Conservation (phyloP, 2,113 vertebrate genomes). For the Eubucco bourcierii region DNA sequence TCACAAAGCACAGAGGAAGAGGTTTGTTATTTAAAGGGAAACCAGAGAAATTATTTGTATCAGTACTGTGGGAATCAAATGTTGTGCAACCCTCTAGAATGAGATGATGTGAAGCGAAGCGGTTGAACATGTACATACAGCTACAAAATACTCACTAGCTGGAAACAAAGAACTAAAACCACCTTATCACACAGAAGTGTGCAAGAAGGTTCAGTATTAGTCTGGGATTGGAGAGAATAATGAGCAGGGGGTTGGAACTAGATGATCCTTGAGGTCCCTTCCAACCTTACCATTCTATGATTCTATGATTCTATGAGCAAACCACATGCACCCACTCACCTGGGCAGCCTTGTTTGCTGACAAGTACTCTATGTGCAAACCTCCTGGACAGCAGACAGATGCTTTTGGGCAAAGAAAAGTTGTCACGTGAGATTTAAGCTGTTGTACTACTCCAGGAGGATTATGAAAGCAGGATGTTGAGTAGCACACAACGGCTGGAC, state of each 20-base stretch:
- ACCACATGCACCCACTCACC: rapidly evolving
- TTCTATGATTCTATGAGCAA: no score
- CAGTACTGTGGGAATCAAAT: neutral
- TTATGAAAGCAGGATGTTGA: neutral
- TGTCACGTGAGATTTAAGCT: neutral
- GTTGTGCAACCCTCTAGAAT: neutral
- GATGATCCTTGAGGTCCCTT: no score
- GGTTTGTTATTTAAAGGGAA: neutral
- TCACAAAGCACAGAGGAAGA: neutral
- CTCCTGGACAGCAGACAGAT: neutral
- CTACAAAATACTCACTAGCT: neutral
- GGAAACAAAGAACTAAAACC: neutral
- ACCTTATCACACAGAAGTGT: neutral
- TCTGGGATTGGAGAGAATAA: neutral
- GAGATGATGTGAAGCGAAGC: neutral
- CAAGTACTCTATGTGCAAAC: neutral
- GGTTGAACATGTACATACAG: neutral
- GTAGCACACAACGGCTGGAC: neutral
- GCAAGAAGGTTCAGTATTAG: neutral
- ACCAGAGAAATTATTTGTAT: neutral
- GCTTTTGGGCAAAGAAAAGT: neutral
- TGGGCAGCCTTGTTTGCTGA: neutral
- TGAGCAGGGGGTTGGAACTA: no score
- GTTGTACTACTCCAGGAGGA: neutral
- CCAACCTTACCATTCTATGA: no score